Percentiles rank a stretch among this genome's conserved stretches.
Evolutionary conservation across 2,888 invertebrate species (phyloP).

Genomic region (Adela reaumurella): DNA sequence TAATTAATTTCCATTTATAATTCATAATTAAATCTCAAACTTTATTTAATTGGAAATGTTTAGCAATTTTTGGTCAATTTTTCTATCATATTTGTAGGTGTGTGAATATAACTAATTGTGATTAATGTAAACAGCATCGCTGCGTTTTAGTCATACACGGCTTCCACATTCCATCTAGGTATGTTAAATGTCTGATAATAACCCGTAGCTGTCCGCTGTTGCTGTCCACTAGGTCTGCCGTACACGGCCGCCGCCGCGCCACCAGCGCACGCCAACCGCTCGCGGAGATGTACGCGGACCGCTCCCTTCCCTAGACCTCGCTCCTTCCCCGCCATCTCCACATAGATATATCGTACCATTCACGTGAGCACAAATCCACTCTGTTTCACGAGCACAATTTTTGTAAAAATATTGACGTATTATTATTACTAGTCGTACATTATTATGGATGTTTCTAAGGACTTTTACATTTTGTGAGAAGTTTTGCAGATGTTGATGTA

Average conservation of each 20-base stretch:
- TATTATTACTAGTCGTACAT: slow-evolving; percentile 19
- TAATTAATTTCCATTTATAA: not conserved
- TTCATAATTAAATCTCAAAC: not conserved
- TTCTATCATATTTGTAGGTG: slow-evolving; percentile 23
- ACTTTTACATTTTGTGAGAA: slow-evolving; percentile 25
- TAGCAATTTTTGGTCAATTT: slow-evolving; percentile 48
- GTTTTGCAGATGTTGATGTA: slow-evolving; percentile 18
- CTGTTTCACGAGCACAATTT: slow-evolving; percentile 27
- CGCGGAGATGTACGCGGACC: no score
- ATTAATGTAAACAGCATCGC: no score
- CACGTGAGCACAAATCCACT: slow-evolving; percentile 24
- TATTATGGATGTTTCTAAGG: slow-evolving; percentile 23
- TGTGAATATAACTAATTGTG: slow-evolving; percentile 17
- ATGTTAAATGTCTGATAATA: no score
- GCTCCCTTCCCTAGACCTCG: no score
- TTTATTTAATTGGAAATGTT: slow-evolving; percentile 19
- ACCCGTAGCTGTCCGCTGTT: no score
- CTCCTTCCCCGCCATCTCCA: no score
- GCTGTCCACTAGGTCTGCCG: no score
- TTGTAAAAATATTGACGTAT: slow-evolving; percentile 27
- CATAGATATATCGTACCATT: not conserved
- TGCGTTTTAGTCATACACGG: no score
- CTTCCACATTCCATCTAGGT: no score
- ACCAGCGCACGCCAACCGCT: no score
- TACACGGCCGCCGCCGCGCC: no score